A percentile compares a stretch with the other conserved stretches of the same genome.
Conservation (phyloP, 1,140 invertebrate species). For the Ylistrum balloti region DNA sequence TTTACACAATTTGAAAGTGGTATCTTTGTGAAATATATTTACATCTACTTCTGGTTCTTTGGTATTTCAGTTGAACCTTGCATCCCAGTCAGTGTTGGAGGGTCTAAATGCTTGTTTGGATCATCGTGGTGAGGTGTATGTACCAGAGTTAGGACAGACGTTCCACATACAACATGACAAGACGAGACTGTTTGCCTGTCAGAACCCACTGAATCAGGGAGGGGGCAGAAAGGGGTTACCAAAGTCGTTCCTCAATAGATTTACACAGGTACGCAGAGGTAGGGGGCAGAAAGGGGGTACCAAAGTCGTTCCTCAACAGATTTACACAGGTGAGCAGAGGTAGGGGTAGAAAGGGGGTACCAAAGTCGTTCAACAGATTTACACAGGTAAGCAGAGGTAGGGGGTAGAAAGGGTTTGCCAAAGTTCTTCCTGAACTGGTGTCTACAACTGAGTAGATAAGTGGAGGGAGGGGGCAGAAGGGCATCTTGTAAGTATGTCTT, state of each 20-base stretch:
- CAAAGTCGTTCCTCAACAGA: constrained; percentile 98
- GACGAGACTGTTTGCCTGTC: constrained; percentile 97
- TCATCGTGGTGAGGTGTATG: constrained; percentile 97
- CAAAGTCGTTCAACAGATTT: constrained; percentile 99
- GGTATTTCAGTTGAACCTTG: constrained; percentile 92
- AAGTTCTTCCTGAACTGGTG: constrained; percentile 79
- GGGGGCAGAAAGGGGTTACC: constrained; percentile 97
- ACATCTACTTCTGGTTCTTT: no score
- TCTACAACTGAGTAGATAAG: no score
- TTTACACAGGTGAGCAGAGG: constrained; percentile 95
- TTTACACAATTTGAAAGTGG: no score
- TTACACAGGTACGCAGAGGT: constrained; percentile 93
- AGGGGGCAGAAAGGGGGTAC: constrained; percentile 96
- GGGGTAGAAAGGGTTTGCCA: constrained; percentile 95
- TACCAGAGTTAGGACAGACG: constrained; percentile 95
- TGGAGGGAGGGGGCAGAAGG: no score
- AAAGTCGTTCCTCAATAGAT: constrained; percentile 98
- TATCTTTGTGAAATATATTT: no score
- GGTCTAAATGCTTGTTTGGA: constrained; percentile 99
- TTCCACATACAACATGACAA: constrained; percentile 87
- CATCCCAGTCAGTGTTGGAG: constrained; percentile 98
- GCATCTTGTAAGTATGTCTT: no score
- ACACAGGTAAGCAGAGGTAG: constrained; percentile 94
- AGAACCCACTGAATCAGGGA: constrained; percentile 98
- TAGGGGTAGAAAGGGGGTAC: constrained; percentile 96